phyloP scores from a whole-genome alignment of 2,888 invertebrate species.

The Tenodera sinensis region DNA sequence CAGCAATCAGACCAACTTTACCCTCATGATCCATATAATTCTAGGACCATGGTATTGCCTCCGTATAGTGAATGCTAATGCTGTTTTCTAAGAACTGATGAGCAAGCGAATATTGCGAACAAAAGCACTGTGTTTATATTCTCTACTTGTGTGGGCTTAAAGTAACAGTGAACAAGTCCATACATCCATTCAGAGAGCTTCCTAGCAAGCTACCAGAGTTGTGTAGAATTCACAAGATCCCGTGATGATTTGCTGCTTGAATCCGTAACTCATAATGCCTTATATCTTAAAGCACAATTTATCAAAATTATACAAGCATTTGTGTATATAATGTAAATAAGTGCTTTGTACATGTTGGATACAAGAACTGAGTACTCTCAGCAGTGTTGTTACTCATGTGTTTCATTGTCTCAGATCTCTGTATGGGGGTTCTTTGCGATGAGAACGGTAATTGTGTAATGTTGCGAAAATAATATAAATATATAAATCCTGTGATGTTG shows the following conservation, averaged over 20 bases:
- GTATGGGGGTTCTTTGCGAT: background rate
- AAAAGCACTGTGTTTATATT: background rate
- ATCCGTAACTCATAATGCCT: conserved; percentile 31
- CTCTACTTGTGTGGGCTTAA: background rate
- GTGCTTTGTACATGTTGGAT: conserved; percentile 53
- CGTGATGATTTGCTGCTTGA: conserved; percentile 25
- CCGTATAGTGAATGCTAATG: conserved; percentile 61
- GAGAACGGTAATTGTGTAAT: conserved; percentile 13
- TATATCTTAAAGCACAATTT: conserved; percentile 29
- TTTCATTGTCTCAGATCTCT: background rate
- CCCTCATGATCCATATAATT: conserved; percentile 40
- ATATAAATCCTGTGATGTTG: conserved; percentile 31
- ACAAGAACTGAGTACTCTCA: conserved; percentile 1
- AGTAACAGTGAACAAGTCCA: background rate
- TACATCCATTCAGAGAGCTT: background rate
- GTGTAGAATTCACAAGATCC: conserved; percentile 9
- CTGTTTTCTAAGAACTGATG: background rate
- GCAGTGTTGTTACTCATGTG: background rate
- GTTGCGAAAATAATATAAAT: conserved; percentile 18
- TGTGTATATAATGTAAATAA: conserved; percentile 55
- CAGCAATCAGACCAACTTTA: conserved; percentile 64
- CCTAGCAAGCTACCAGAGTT: conserved; percentile 1
- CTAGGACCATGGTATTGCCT: conserved; percentile 44
- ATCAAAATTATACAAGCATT: conserved; percentile 41
- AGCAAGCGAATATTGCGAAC: background rate